These are phyloP conservation scores for Sminthurides bifidus DNA, from an alignment of 1,140 invertebrate genomes.

Conservation along the genomic window DNA sequence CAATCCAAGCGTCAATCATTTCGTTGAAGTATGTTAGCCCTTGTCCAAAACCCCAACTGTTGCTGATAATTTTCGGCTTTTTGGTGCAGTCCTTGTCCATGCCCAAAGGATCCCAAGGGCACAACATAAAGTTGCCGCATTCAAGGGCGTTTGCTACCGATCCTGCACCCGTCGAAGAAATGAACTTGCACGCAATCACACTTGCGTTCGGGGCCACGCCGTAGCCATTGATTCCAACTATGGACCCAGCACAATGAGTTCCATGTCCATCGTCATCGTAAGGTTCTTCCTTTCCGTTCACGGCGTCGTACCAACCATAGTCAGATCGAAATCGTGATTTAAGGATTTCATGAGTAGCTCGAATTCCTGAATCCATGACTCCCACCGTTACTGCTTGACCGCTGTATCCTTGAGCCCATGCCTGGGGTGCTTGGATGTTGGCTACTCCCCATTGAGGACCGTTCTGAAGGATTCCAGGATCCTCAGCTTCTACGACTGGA, in stretches of 20 bases:
- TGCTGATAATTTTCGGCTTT: slow-evolving; percentile 4
- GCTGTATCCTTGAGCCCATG: too few species aligned
- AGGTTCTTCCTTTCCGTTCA: too few species aligned
- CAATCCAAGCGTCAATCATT: background rate
- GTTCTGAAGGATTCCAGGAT: too few species aligned
- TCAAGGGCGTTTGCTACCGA: background rate
- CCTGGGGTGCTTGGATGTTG: too few species aligned
- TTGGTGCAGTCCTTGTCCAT: slow-evolving; percentile 1
- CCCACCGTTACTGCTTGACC: background rate
- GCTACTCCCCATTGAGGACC: too few species aligned
- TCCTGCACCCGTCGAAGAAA: background rate
- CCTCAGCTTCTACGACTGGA: too few species aligned
- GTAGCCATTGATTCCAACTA: background rate
- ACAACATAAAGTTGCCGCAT: slow-evolving; percentile 1
- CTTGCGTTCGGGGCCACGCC: slow-evolving; percentile 4
- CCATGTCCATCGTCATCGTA: background rate
- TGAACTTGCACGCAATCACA: slow-evolving; percentile 3
- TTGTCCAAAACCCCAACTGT: background rate
- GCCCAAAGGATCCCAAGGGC: background rate
- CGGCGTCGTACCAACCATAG: background rate
- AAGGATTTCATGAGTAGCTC: background rate
- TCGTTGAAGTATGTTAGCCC: background rate
- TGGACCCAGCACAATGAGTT: background rate
- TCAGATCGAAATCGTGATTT: background rate
- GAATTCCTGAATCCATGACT: background rate